phyloP scores from a whole-genome alignment of 2,797 vertebrate species.

The Semaprochilodus insignis region DNA sequence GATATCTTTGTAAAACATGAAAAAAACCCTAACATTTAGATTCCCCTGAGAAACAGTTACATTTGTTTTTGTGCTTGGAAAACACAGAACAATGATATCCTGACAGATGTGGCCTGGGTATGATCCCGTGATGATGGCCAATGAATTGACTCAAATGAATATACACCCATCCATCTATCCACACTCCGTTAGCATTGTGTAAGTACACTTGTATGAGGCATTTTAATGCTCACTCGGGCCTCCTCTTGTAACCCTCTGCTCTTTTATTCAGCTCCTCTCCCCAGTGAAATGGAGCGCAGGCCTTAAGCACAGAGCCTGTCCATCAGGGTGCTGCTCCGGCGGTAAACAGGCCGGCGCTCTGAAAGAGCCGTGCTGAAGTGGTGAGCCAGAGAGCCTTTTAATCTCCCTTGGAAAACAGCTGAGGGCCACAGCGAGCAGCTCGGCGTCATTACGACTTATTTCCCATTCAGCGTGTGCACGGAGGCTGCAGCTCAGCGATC shows the following conservation, averaged over 20 bases:
- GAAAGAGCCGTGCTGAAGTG: slow-evolving; percentile 16
- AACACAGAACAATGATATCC: not conserved
- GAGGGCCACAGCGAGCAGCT: slow-evolving; percentile 44
- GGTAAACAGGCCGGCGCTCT: slow-evolving; percentile 14
- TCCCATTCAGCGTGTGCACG: slow-evolving; percentile 48
- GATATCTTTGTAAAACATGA: not conserved
- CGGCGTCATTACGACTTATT: slow-evolving; percentile 44
- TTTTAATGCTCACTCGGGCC: slow-evolving; percentile 36
- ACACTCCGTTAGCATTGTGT: slow-evolving; percentile 28
- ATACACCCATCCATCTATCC: not conserved
- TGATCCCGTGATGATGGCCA: slow-evolving; percentile 12
- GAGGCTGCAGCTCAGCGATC: slow-evolving; percentile 37
- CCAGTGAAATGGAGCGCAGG: slow-evolving; percentile 29
- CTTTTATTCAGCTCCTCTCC: slow-evolving; percentile 40
- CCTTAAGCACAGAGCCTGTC: slow-evolving; percentile 6
- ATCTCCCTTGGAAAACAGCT: slow-evolving; percentile 47
- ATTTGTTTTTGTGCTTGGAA: slow-evolving; percentile 6
- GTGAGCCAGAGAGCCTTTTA: slow-evolving; percentile 37
- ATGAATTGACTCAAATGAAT: slow-evolving; percentile 14
- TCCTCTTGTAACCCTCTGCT: slow-evolving; percentile 28
- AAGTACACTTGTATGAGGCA: slow-evolving; percentile 31
- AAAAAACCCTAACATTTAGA: not conserved
- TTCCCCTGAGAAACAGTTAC: not conserved
- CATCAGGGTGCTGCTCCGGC: slow-evolving; percentile 23
- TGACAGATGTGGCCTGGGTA: not conserved